phyloP scores from a whole-genome alignment of 1,140 invertebrate genomes.

The Pogonomyrmex barbatus region DNA sequence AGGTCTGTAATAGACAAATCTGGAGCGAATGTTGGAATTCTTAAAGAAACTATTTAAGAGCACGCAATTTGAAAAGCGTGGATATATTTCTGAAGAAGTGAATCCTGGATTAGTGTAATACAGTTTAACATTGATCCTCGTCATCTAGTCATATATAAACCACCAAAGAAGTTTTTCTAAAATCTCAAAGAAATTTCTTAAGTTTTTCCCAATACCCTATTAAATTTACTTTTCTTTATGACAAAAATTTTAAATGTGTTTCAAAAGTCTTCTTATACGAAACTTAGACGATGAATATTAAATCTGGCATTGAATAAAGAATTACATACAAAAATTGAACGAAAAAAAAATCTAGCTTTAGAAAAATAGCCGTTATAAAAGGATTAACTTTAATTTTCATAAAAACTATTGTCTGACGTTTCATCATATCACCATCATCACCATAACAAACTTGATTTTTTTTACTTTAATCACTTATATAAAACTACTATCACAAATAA shows the following conservation, averaged over 20 bases:
- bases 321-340: neutral
- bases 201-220: slow-evolving; percentile 66
- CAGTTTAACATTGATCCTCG: slow-evolving; percentile 79
- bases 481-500: neutral
- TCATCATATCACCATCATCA: neutral
- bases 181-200: slow-evolving; percentile 42
- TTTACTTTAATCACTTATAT: neutral
- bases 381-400: neutral
- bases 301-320: neutral
- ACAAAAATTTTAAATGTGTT: slow-evolving; percentile 1
- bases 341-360: neutral
- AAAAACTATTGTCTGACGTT: neutral
- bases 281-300: neutral
- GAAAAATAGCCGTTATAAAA: too few relatives aligned
- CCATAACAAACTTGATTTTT: neutral
- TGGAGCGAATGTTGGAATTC: neutral
- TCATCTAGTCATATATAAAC: slow-evolving; percentile 75
- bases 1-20: neutral
- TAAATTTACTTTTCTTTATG: slow-evolving; percentile 21
- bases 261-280: neutral
- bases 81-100: neutral
- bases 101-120: slow-evolving; percentile 73
- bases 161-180: slow-evolving; percentile 68
- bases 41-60: neutral
- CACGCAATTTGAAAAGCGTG: neutral